phyloP scores from a whole-genome alignment of 2,113 vertebrate species.

The Ctenomys sociabilis region DNA sequence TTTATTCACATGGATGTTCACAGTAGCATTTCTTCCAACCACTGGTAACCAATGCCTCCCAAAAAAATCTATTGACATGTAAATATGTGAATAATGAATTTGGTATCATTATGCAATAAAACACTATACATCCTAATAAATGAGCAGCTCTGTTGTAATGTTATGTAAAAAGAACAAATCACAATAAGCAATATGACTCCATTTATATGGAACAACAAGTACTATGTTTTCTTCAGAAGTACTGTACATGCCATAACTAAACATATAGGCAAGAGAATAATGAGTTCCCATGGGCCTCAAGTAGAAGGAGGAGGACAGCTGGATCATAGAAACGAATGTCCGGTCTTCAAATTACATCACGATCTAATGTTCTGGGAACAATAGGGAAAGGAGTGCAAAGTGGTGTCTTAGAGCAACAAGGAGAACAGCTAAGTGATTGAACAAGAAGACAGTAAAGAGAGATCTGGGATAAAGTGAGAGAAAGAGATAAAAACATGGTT shows the following conservation, averaged over 20 bases:
- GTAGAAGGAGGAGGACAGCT: not conserved
- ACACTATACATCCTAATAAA: slow-evolving; percentile 28
- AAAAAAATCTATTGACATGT: not conserved
- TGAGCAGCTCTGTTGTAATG: not conserved
- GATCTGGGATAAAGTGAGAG: not conserved
- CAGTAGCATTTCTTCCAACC: not conserved
- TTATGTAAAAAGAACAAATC: slow-evolving; percentile 15
- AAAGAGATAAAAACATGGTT: not conserved
- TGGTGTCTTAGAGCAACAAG: not conserved
- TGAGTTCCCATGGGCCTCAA: not conserved
- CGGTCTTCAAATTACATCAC: not conserved
- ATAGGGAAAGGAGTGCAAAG: not conserved
- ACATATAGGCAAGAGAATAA: not conserved
- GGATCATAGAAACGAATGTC: not conserved
- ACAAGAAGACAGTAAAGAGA: not conserved
- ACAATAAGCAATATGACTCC: not conserved
- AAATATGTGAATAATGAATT: slow-evolving; percentile 3
- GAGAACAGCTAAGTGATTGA: not conserved
- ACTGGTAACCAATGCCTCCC: not conserved
- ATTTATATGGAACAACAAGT: slow-evolving; percentile 15
- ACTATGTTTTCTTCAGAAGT: not conserved
- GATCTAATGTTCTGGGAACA: not conserved
- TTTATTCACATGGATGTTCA: not conserved
- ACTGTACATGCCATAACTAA: not conserved
- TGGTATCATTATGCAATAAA: not conserved